Conservation (phyloP, 2,888 invertebrate species). For the Cremastinae sp. region DNA sequence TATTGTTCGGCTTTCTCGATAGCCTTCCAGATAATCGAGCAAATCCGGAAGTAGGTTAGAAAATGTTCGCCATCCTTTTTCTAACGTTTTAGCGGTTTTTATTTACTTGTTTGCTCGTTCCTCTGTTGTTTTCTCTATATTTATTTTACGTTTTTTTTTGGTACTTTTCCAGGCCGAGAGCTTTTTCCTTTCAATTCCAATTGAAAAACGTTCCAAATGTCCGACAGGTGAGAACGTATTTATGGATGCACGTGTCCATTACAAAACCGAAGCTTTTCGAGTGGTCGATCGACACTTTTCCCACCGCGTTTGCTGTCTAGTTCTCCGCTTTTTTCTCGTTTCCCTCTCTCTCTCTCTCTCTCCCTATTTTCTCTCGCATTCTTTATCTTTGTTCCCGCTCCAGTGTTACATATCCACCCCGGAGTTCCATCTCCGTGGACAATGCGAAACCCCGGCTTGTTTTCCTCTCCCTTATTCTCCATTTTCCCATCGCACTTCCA, state of each 20-base stretch:
- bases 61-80: not conserved
- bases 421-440: conserved; percentile 30
- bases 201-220: too few relatives aligned
- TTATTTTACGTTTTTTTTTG: not conserved
- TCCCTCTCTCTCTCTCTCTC: conserved; percentile 4
- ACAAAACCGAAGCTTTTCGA: conserved; percentile 50
- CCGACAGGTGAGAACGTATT: conserved; percentile 16
- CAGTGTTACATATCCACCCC: conserved; percentile 40
- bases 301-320: conserved; percentile 15
- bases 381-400: conserved; percentile 26
- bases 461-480: conserved; percentile 19
- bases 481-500: conserved; percentile 51
- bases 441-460: conserved; percentile 13
- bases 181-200: not conserved
- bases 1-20: not conserved
- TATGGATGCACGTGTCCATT: conserved; percentile 55
- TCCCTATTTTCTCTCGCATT: not conserved
- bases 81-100: not conserved
- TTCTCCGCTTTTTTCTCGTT: conserved; percentile 34
- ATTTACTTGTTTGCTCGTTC: not conserved
- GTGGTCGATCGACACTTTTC: conserved; percentile 53
- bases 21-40: not conserved
- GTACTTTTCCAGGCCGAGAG: not conserved
- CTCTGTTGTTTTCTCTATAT: not conserved
- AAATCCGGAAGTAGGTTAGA: too few relatives aligned